A percentile compares a stretch with the other conserved stretches of the same genome.
phyloP scores from a whole-genome alignment of 53 echinoderm and acorn worm genomes.

The Paelopatides confundens region DNA sequence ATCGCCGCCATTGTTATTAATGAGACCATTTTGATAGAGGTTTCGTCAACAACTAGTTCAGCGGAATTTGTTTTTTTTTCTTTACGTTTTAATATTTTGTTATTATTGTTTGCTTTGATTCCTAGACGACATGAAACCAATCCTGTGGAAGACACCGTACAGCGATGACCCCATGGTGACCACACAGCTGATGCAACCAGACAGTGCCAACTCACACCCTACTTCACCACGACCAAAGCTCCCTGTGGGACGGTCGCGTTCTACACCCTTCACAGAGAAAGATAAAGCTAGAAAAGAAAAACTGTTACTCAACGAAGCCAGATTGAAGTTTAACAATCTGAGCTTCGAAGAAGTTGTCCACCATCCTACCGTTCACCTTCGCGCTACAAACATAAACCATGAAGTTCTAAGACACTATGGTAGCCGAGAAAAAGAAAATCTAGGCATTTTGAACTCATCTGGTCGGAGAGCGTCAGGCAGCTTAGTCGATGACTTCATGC shows the following conservation, averaged over 20 bases:
- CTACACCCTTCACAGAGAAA: constrained; percentile 6
- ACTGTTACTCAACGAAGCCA: too few species aligned
- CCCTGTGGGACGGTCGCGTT: neutral
- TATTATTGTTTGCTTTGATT: neutral
- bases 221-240: constrained; percentile 1
- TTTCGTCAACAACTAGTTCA: too few species aligned
- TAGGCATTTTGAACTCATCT: neutral
- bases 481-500: constrained; percentile 9
- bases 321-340: neutral
- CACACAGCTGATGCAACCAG: constrained; percentile 16
- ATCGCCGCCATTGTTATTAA: too few species aligned
- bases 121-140: constrained; percentile 15
- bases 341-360: constrained; percentile 5
- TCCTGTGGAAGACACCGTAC: constrained; percentile 6
- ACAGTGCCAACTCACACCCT: neutral
- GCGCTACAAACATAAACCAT: neutral
- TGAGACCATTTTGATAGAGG: too few species aligned
- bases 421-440: neutral
- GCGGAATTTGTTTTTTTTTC: too few species aligned
- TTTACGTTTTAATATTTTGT: neutral
- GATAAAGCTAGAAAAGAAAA: neutral
- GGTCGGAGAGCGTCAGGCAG: neutral
- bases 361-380: constrained; percentile 9
- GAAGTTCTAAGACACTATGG: neutral
- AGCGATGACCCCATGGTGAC: constrained; percentile 30